Base-by-base conservation (phyloP, 1,140 invertebrate genomes). In the Trachymyrmex septentrionalis region DNA sequence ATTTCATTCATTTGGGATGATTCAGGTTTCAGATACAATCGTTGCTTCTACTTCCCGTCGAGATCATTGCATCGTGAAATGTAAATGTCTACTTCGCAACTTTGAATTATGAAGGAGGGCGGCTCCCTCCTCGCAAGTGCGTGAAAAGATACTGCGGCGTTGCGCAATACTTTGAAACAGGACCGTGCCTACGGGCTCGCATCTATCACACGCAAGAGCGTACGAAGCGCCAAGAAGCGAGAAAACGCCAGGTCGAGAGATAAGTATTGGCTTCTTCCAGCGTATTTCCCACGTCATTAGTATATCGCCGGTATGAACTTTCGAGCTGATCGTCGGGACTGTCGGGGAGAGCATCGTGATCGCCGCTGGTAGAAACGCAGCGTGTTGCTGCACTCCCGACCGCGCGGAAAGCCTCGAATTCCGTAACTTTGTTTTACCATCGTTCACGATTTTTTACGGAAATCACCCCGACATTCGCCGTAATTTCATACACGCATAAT, bases 221-320 rank as follows among this genome's bases (percentile, higher is more conserved):
- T 59, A 63, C 53, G 48, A 71, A 78, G n/a, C 16, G 73, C 48
- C 48, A 44, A 81, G 77, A 69, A 78, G 80, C 73, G 59, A 66
- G 88, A 87, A 75, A 86, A 86, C 82, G 63, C 30, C 63, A 67
- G 75, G 76, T 85, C 21, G 71, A 61, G 63, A 81, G 67, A 75
- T 76, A 91, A 85, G 59, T 88, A 88, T 67, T 73, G 38, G 64
- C 66, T 87, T 71, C 87, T 90, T 64, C 67, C 64, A 61, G 87
- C 76, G 77, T 86, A 88, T 90, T 92, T 92, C 88, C 85, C 90
- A 92, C 82, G 85, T 91, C 86, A 90, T 90, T 91, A 90, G 90
- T 73, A 72, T 72, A 78, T 82, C 76, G 84, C 57, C 80, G 44
- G 73, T 78, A 63, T 86, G 85, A 91, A 92, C 91, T 92, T 92